Base-by-base conservation (phyloP, 1,140 invertebrate species). In the Heliconius congener region DNA sequence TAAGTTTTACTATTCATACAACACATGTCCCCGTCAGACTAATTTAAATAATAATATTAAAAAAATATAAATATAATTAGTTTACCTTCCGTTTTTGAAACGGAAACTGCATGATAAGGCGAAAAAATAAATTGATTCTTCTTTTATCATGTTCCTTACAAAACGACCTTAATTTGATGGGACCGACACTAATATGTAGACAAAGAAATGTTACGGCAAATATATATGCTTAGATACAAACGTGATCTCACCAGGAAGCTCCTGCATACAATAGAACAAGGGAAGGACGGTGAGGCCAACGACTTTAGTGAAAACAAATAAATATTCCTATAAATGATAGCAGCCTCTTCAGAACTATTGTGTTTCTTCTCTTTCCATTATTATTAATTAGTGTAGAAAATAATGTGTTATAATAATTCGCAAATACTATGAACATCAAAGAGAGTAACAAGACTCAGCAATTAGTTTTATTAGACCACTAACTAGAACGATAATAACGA, bases 41-140 rank as follows among this genome's bases (percentile, higher is more conserved):
- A 19, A 23, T 60, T 23, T 9, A 23, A 57, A 79, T 37, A 6
- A 37, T 37, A 78, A 13, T 13, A 42, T 3, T 3, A 42, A 42
- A 13, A 79, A 79, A 74, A 74, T 34, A 37, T 23, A 23, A 0
- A 30, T 2, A 30, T 30, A 71, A 79, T 37, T 74, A 30, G 39
- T 46, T 52, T 83, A 87, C 85, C 85, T 87, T 87, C 86, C 84
- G 85, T 84, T 92, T 91, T 88, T 9, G 89, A 90, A 89, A 90
- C 92, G 92, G 92, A 93, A 93, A 90, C 90, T 82, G 83, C 86
- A 88, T 94, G 92, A 94, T 89, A 91, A 80, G 80, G 78, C 92
- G 86, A 85, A 86, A 91, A 91, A 87, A 82, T 87, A 86, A 88
- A 92, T 92, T 93, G 92, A 92, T 93, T 89, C 88, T 82, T 84